Conservation (phyloP, 2,113 vertebrate species). For the Addax nasomaculatus region DNA sequence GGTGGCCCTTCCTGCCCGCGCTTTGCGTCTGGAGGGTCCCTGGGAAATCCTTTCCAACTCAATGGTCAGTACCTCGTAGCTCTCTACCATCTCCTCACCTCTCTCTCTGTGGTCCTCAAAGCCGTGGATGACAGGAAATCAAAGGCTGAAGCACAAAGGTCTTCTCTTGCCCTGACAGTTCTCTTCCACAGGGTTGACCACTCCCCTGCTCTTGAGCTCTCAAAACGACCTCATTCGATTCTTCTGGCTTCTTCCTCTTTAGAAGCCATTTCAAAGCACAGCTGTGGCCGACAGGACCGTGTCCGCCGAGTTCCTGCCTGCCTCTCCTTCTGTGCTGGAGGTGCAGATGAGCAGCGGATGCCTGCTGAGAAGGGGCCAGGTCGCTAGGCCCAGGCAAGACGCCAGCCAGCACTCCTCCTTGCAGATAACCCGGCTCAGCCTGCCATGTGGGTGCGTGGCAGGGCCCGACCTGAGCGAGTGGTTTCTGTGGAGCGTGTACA, state of each 20-base stretch:
- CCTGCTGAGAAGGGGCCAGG: neutral
- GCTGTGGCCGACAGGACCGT: neutral
- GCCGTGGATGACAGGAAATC: neutral
- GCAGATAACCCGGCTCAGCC: neutral
- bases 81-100: neutral
- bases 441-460: neutral
- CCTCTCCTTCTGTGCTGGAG: neutral
- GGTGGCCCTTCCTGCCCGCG: neutral
- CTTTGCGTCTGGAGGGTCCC: neutral
- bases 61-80: neutral
- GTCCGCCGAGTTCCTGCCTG: neutral
- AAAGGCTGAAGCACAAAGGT: neutral
- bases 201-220: neutral
- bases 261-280: constrained; percentile 18
- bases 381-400: neutral
- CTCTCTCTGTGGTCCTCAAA: neutral
- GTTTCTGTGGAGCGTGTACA: neutral
- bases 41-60: neutral
- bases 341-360: neutral
- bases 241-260: constrained; percentile 8
- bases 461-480: neutral
- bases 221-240: neutral
- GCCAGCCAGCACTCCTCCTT: neutral
- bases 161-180: neutral
- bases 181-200: neutral